Evolutionary conservation across 2,888 invertebrate species (phyloP), one percentile per base, ranked within the genome.

Genomic region (Amblyjoppa fuscipennis): DNA sequence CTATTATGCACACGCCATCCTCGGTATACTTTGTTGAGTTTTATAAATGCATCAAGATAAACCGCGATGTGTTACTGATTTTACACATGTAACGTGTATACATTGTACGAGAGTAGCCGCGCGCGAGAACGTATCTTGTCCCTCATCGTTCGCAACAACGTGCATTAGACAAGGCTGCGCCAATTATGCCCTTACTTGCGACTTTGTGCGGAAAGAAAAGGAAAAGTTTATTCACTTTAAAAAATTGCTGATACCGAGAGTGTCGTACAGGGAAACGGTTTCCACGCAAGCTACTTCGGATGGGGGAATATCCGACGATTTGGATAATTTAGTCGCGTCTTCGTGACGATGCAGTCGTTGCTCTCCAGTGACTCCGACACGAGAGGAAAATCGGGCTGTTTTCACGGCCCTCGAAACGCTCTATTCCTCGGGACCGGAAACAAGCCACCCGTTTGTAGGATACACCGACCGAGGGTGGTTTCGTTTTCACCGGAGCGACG

Each of bases 31-130:
- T 68, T 41, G 51, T 64, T 56, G 66, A 38, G 13, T 81, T 81
- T 81, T 78, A 82, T 85, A 73, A 85, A 83, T 83, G 85, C 79
- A 85, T 85, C 85, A 80, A 85, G 85, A 80, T 85, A 69, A 76
- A 56, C 56, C 45, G 20, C 51, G 74, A 59, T 59, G 59, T 59
- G 28, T 59, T 11, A 11, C 59, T 28, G 59, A 59, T 34, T 64
- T 64, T 38, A 38, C 64, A 64, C 64, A 6, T 64, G 64, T 38
- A 64, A n/a, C 4, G 13, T 56, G 56, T 59, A 31, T 64, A 34
- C 64, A 64, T 34, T 64, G 64, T 64, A 64, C 34, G 16, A 64
- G 25, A 64, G 34, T 13, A 2, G 64, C 5, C 16, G 28, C 7
- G 20, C 53, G 11, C 6, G 64, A 64, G 28, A 34, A 28, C 25